Conservation (phyloP, 30 jellyfish, hydroid and myxozoan species). For the Cassiopea xamachana region DNA sequence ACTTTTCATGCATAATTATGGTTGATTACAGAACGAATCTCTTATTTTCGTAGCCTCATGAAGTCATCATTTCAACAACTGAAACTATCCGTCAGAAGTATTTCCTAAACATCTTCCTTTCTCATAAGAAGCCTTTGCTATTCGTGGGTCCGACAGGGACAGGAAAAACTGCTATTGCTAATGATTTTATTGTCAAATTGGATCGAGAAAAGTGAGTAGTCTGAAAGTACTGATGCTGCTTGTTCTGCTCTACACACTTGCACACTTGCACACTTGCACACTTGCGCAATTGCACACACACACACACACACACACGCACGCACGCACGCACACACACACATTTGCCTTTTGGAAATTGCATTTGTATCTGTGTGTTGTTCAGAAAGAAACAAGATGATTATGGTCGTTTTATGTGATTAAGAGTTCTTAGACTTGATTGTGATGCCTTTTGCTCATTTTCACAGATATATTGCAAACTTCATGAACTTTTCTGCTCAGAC, state of each 20-base stretch:
- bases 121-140: slow-evolving; percentile 58
- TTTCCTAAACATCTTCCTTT: slow-evolving; percentile 49
- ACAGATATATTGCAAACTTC: slow-evolving; percentile 62
- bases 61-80: slow-evolving; percentile 65
- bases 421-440: no score
- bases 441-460: not conserved
- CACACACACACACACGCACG: no score
- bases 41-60: slow-evolving; percentile 40
- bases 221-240: not conserved
- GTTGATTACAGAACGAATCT: not conserved
- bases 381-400: no score
- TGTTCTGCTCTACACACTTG: no score
- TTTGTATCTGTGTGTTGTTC: no score
- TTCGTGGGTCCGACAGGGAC: slow-evolving; percentile 78
- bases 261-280: no score
- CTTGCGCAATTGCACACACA: no score
- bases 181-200: slow-evolving; percentile 42
- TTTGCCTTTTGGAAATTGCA: no score
- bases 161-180: slow-evolving; percentile 65
- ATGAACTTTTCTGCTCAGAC: slow-evolving; percentile 78
- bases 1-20: no score
- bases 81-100: slow-evolving; percentile 69
- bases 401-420: no score
- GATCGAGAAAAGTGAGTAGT: slow-evolving; percentile 56
- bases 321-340: no score